A percentile compares a stretch with the other conserved stretches of the same genome.
These are phyloP conservation scores for Apamea anceps DNA, from an alignment of 2,888 invertebrate species.

Conservation along the genomic window DNA sequence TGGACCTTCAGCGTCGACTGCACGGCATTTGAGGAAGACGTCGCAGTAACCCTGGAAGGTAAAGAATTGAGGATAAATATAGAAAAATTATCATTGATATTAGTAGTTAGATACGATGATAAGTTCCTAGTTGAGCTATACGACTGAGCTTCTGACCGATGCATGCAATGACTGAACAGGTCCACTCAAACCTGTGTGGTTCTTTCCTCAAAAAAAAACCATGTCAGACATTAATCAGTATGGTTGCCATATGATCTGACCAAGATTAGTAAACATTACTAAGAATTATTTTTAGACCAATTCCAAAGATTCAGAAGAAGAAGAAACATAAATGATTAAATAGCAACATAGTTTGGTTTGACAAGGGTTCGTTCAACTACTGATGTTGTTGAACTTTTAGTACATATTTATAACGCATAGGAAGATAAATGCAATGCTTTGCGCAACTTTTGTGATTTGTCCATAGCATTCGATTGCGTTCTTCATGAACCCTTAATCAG, in stretches of 20 bases:
- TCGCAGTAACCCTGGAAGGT: slow-evolving; percentile 97
- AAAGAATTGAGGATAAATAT: background rate
- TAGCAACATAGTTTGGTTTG: no score
- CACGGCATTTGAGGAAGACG: slow-evolving; percentile 99
- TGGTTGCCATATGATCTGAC: background rate
- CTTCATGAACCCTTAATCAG: no score
- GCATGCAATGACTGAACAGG: background rate
- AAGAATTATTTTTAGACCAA: no score
- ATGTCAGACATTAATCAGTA: background rate
- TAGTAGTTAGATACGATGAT: background rate
- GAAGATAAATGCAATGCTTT: no score
- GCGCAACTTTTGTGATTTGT: no score
- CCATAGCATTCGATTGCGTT: no score
- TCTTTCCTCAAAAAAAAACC: background rate
- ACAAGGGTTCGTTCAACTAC: no score
- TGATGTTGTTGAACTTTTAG: no score
- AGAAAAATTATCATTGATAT: background rate
- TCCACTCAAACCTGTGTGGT: background rate
- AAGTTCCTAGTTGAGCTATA: background rate
- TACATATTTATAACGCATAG: no score
- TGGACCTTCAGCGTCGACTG: slow-evolving; percentile 99
- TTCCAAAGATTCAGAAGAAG: no score
- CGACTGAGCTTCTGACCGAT: background rate
- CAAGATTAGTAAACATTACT: background rate
- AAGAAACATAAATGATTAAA: no score